Base-by-base conservation (phyloP, 2,888 invertebrate species). In the Mantis religiosa region DNA sequence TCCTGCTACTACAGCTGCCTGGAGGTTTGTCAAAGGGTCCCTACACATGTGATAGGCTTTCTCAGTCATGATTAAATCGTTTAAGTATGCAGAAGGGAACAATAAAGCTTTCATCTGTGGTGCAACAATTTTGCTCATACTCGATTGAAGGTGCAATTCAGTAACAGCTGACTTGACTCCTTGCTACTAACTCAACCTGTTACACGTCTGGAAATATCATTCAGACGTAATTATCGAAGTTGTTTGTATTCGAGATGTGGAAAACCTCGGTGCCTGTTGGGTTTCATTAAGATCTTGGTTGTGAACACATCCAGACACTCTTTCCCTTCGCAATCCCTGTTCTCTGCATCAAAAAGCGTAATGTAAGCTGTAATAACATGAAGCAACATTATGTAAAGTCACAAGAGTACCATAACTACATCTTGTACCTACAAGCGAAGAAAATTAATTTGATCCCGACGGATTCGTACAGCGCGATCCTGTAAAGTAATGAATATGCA, bases 381-480 rank as follows among this genome's bases (percentile, higher is more conserved):
- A 71, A 71, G 54, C 54, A 71, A 71, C 54, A 71, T 71, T 71
- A 71, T 71, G 54, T 71, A 71, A 71, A 71, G 54, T 71, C 54
- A 71, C 54, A 71, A 71, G 54, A 71, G 54, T 71, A 25, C 54
- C 54, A 71, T 71, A 71, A 71, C 54, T 71, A 71, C 54, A 71
- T 82, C 87, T 71, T 87, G 87, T 87, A 34, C 34, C 82, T 86
- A 86, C 86, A 87, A 87, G 87, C 82, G 87, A 87, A 87, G 87
- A 87, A 87, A 87, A 87, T 87, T 87, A 87, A 87, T 87, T 87
- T 87, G n/a, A 87, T 87, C 87, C 87, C 82, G 34, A 82, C 34
- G 28, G 87, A 30, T 28, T 87, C 54, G 20, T 71, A 25, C 54
- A 71, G 54, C 54, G 54, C 54, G 54, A 71, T 25, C 54, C 54